phyloP scores from a whole-genome alignment of 2,113 vertebrate species.

The Chloropsis hardwickii region DNA sequence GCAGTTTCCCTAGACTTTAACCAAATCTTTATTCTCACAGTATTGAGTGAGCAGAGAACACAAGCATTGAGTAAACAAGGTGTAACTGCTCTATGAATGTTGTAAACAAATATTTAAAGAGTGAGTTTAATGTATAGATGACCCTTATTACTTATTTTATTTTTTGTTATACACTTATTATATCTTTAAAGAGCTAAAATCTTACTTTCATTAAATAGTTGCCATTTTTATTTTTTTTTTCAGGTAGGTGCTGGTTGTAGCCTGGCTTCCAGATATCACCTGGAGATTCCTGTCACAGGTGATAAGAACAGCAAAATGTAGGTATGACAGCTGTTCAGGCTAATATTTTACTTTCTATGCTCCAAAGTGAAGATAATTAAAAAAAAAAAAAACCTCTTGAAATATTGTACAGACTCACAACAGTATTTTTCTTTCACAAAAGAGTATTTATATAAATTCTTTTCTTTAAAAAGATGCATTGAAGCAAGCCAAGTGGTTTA shows the following conservation, averaged over 20 bases:
- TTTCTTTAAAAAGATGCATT: neutral
- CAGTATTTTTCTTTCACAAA: neutral
- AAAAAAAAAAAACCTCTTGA: neutral
- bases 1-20: neutral
- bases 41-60: neutral
- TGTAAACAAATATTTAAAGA: neutral
- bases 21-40: neutral
- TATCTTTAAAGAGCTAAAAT: neutral
- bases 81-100: neutral
- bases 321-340: neutral
- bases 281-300: neutral
- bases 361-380: neutral
- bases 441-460: neutral
- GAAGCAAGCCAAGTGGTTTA: neutral
- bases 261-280: neutral
- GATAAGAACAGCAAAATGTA: neutral
- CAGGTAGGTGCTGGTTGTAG: neutral
- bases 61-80: neutral
- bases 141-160: neutral
- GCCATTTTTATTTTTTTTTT: neutral
- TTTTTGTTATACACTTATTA: neutral
- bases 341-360: neutral
- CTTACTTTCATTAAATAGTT: neutral
- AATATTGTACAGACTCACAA: neutral
- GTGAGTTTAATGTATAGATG: neutral